phyloP scores from a whole-genome alignment of 2,888 invertebrate species.

The Dermolepida albohirtum region DNA sequence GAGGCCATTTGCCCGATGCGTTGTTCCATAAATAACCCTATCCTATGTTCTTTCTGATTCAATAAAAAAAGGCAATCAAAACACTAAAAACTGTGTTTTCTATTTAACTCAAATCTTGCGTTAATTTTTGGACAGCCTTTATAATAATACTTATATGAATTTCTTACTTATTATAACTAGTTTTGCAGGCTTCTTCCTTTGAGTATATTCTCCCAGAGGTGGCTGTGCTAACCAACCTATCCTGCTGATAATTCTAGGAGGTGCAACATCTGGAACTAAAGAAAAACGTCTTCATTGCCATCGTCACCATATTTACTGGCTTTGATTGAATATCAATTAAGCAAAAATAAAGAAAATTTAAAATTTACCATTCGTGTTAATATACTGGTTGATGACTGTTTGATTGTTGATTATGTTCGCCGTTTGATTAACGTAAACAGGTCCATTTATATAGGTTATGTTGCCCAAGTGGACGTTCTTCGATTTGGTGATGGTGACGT shows the following conservation, averaged over 20 bases:
- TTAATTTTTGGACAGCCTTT: too few species aligned
- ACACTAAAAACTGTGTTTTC: too few species aligned
- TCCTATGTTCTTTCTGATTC: too few species aligned
- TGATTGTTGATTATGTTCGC: slow-evolving; percentile 45
- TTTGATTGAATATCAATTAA: background rate
- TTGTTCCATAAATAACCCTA: too few species aligned
- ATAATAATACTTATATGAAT: background rate
- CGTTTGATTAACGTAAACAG: slow-evolving; percentile 60
- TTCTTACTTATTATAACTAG: slow-evolving; percentile 67
- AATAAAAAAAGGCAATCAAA: too few species aligned
- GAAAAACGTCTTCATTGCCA: background rate
- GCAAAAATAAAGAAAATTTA: background rate
- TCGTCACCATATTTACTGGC: too few species aligned
- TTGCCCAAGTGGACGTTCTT: slow-evolving; percentile 67
- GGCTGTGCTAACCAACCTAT: slow-evolving; percentile 66
- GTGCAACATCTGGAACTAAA: slow-evolving; percentile 13
- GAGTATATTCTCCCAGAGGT: slow-evolving; percentile 60
- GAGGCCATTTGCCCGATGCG: too few species aligned
- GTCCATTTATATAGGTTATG: slow-evolving; percentile 66
- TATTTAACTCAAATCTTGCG: too few species aligned
- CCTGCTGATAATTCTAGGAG: slow-evolving; percentile 42
- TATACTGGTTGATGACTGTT: slow-evolving; percentile 38
- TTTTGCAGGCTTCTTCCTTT: slow-evolving; percentile 62
- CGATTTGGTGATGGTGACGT: slow-evolving; percentile 64
- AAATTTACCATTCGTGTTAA: slow-evolving; percentile 3